Base-by-base conservation (phyloP, 2,888 invertebrate genomes). In the Xiphydria camelus region DNA sequence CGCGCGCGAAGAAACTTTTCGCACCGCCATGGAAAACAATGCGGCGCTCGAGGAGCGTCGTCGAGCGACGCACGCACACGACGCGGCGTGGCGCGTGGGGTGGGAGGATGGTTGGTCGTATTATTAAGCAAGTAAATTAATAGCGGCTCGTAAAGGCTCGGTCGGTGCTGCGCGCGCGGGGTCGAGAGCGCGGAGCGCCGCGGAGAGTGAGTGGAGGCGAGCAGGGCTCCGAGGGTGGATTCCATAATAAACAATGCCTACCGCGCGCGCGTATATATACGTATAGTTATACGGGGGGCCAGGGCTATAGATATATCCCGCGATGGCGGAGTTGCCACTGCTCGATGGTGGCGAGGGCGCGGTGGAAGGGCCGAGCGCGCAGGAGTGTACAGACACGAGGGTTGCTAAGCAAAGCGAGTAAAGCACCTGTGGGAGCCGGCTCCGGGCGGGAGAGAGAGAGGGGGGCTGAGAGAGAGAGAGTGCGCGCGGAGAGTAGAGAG, bases 81-180 rank as follows among this genome's bases (percentile, higher is more conserved):
- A 2, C 10, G 26, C 14, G 26, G 26, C 34, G 22, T 6, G 20
- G 25, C 15, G 14, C n/a, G 15, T n/a, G 9, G 6, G 17, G 38
- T 38, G 25, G 14, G 26, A 14, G 26, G 2, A 26, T 26, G 26
- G 26, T 26, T 26, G 10, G 47, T 57, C 52, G 69, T 64, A 70
- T 70, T 72, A 72, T 72, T 72, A 72, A 72, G 70, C 70, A 67
- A 72, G 69, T 72, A 70, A 72, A 72, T 72, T 72, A 72, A 72
- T 72, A 72, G 71, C 66, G 65, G 72, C 68, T 71, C 60, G 55
- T 51, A 45, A 46, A 54, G 51, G 52, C 52, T 49, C 51, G 53
- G 43, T 42, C 42, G 53, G 41, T 41, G 41, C n/a, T n/a, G n/a
- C n/a, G n/a, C n/a, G n/a, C 26, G 34, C 45, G 44, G 18, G 22